Conservation (phyloP, 2,113 vertebrate genomes). For the Oncorhynchus mykiss region DNA sequence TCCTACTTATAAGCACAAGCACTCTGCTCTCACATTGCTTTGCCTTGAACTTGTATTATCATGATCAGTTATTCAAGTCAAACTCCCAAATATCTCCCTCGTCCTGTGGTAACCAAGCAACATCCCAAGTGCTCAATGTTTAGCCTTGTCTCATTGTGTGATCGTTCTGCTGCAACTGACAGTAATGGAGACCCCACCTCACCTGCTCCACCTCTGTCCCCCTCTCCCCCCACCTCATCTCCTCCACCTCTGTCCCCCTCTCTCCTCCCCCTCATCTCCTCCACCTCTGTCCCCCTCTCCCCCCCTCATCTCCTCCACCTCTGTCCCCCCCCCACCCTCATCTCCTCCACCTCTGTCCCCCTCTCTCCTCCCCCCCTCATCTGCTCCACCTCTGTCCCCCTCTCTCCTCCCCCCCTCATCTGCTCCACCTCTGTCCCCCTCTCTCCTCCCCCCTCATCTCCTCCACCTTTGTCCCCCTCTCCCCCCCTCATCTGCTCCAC, state of each 20-base stretch:
- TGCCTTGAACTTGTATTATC: conserved; percentile 10
- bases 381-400: too few relatives aligned
- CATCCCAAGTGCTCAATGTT: conserved; percentile 5
- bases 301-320: background rate
- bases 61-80: conserved; percentile 17
- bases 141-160: conserved; percentile 4
- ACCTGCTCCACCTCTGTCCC: too few relatives aligned
- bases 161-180: background rate
- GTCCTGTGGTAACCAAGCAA: background rate
- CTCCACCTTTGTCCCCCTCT: background rate
- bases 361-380: background rate
- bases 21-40: too few relatives aligned
- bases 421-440: background rate
- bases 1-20: too few relatives aligned
- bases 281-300: background rate
- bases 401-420: too few relatives aligned
- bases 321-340: background rate
- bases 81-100: background rate
- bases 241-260: background rate
- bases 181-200: background rate
- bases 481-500: background rate
- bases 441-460: background rate
- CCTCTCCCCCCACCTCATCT: background rate
- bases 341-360: background rate
- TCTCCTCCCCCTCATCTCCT: background rate